Evolutionary conservation across 1,140 invertebrate genomes (phyloP).

Genomic region (Palaemon carinicauda): DNA sequence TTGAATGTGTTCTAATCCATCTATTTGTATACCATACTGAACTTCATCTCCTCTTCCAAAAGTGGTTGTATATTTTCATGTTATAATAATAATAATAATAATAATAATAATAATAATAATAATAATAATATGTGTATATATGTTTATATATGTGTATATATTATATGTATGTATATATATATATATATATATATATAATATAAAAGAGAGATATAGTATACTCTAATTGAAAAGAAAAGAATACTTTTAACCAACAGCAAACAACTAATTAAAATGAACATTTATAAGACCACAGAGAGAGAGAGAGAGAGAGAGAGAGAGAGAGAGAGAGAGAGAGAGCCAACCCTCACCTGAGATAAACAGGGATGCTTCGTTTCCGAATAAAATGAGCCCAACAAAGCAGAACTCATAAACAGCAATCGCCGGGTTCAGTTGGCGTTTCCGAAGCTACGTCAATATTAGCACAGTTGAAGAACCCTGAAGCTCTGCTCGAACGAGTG

Average conservation of each 20-base stretch:
- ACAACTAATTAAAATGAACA: background rate
- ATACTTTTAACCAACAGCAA: no score
- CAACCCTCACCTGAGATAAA: background rate
- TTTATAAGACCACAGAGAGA: no score
- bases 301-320: constrained; percentile 5
- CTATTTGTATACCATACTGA: no score
- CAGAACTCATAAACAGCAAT: background rate
- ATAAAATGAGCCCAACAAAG: background rate
- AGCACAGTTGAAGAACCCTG: no score
- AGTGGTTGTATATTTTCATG: no score
- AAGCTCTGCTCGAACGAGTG: no score
- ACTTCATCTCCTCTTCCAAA: no score
- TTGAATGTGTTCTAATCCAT: no score
- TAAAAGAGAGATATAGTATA: background rate
- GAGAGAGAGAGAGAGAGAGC: background rate
- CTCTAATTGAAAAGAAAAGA: background rate
- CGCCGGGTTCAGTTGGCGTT: no score
- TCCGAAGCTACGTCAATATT: no score
- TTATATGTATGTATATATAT: background rate
- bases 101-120: no score
- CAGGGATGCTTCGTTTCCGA: background rate
- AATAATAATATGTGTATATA: background rate
- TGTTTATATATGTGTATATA: background rate
- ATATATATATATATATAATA: background rate
- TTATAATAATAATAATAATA: no score